Evolutionary conservation across 2,797 vertebrate species (phyloP), one percentile per base, ranked within the genome.

Genomic region (Melanotaenia parkinsoni): DNA sequence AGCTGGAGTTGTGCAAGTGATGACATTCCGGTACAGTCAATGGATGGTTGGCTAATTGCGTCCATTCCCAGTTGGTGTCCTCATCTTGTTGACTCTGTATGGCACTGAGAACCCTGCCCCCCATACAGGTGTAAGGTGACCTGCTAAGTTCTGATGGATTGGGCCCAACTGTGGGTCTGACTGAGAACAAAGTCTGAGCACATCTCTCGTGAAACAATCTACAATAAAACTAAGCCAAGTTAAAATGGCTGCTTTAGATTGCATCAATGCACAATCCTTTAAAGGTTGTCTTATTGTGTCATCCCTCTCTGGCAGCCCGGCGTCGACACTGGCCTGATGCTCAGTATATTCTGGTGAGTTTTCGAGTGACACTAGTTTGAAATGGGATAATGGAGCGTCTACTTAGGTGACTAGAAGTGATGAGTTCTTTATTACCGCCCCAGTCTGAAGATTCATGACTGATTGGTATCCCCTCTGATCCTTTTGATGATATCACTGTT

Each of bases 381-480:
- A 35, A 9, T 35, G 7, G 33, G 33, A 35, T 40, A 9, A 40
- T 3, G 28, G 28, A 28, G 4, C 14, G 3, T 40, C 38, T 40
- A 13, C 13, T 26, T 20, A 9, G 3, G 3, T 3, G 26, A 33
- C 24, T 33, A 3, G 22, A 2, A 16, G 11, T 90, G 87, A 87
- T 91, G 87, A 90, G 10, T 56, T 76, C 4, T 40, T 53, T 58
- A 10, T 80, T 91, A 93, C 89, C 86, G 90, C 92, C 92, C 93
- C 93, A 94, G 93, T 93, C 92, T 94, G 93, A 94, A 3, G 3
- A 88, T 80, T 85, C 68, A 67, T 95, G 94, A 94, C 92, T 94
- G 92, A 93, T 83, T 91, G 93, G 91, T 93, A 80, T 74, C 28
- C n/a, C 51, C 64, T 90, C 90, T 93, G 92, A 93, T 79, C 12